A percentile compares a stretch with the other conserved stretches of the same genome.
Conservation (phyloP, 2,797 vertebrate genomes). For the Glossophaga mutica region DNA sequence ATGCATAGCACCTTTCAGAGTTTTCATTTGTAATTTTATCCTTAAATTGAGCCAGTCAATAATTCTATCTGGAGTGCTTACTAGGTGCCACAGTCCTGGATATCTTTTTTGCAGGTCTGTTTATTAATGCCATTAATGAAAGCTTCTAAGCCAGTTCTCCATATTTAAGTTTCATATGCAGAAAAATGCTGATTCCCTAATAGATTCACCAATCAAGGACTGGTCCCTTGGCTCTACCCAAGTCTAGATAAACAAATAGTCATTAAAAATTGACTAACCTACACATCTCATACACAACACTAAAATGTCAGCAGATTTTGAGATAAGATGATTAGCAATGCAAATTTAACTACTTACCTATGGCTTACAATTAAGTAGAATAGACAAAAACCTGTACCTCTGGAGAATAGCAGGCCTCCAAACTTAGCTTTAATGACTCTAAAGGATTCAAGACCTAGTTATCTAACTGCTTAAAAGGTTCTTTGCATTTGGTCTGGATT, state of each 20-base stretch:
- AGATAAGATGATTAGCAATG: conserved; percentile 69
- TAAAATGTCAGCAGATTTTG: conserved; percentile 68
- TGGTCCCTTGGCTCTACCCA: conserved; percentile 48
- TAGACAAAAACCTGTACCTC: conserved; percentile 49
- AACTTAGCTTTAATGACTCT: conserved; percentile 30
- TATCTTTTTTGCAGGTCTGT: background rate
- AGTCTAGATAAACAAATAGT: conserved; percentile 69
- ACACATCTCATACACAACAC: conserved; percentile 4
- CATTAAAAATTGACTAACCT: conserved; percentile 65
- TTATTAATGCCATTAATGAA: background rate
- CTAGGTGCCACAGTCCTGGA: background rate
- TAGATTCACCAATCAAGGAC: conserved; percentile 12
- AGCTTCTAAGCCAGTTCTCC: background rate
- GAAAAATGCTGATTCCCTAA: conserved; percentile 48
- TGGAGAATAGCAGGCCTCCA: background rate
- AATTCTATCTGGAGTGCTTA: background rate
- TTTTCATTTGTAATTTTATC: background rate
- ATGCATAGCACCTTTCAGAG: background rate
- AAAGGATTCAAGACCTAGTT: conserved; percentile 33
- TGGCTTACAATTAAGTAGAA: conserved; percentile 56
- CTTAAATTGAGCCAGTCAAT: background rate
- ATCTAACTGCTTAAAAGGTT: conserved; percentile 29
- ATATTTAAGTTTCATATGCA: background rate
- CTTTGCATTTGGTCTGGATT: background rate
- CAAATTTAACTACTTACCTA: conserved; percentile 65